Evolutionary conservation across 2,888 invertebrate genomes (phyloP).

Genomic region (Cartodere bifasciata): DNA sequence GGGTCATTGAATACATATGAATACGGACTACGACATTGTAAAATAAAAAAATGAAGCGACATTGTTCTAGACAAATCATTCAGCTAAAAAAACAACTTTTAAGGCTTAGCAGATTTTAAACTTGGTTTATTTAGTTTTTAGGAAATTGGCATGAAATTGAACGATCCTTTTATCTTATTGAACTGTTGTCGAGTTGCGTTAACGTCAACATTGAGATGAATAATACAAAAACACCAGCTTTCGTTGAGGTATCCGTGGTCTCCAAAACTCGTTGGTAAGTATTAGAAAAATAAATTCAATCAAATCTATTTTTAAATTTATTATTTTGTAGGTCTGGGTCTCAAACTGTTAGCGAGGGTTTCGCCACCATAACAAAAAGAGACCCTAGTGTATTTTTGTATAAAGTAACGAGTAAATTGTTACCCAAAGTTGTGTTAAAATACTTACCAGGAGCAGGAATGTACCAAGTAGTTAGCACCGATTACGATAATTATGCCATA

Average conservation of each 20-base stretch:
- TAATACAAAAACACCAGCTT: slow-evolving; percentile 38
- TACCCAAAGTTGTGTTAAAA: slow-evolving; percentile 52
- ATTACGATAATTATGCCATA: slow-evolving; percentile 58
- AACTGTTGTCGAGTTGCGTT: slow-evolving; percentile 57
- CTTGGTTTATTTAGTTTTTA: slow-evolving; percentile 40
- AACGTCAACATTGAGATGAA: slow-evolving; percentile 46
- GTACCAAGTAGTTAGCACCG: slow-evolving; percentile 59
- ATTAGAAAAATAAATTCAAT: slow-evolving; percentile 7
- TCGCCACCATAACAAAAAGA: slow-evolving; percentile 42
- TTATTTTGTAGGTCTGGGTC: slow-evolving; percentile 42
- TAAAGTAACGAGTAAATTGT: slow-evolving; percentile 45
- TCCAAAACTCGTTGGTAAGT: slow-evolving; percentile 54
- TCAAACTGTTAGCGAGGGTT: slow-evolving; percentile 46
- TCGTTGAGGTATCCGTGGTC: slow-evolving; percentile 50
- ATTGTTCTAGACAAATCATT: too few relatives aligned
- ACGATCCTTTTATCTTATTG: slow-evolving; percentile 61
- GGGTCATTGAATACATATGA: too few relatives aligned
- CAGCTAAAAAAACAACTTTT: too few relatives aligned
- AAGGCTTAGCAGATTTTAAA: slow-evolving; percentile 1
- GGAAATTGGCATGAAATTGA: slow-evolving; percentile 67
- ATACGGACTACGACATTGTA: too few relatives aligned
- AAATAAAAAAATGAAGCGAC: too few relatives aligned
- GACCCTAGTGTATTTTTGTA: slow-evolving; percentile 39
- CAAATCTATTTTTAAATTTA: background rate
- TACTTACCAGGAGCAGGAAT: slow-evolving; percentile 59